Conservation (phyloP, 2,113 vertebrate species). For the Delphinapterus leucas region DNA sequence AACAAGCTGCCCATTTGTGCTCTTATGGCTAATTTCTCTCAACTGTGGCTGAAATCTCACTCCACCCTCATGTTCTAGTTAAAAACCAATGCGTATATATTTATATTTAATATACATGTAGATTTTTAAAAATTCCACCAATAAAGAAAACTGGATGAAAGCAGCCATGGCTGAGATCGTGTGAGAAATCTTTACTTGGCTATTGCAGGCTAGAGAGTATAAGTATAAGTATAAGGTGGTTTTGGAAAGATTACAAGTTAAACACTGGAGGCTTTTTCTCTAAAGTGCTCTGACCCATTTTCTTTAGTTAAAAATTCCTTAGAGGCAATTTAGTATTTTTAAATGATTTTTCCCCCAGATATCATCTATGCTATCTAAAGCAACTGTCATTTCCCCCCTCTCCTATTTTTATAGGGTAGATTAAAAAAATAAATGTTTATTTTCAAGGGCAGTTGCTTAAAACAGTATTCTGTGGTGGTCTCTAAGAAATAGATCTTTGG, state of each 20-base stretch:
- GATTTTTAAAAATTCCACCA: not conserved
- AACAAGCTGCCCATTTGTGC: not conserved
- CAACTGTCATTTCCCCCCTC: not conserved
- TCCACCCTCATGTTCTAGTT: not conserved
- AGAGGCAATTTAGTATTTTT: constrained; percentile 38
- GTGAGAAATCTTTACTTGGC: constrained; percentile 29
- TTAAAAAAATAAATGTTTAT: constrained; percentile 36
- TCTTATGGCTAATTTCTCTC: constrained; percentile 21
- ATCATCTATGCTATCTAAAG: not conserved
- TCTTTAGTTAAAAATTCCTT: constrained; percentile 51
- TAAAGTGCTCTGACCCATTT: constrained; percentile 5
- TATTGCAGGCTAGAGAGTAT: not conserved
- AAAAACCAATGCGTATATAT: not conserved
- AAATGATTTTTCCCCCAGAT: not conserved
- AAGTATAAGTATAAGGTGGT: not conserved
- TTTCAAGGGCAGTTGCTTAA: constrained; percentile 15
- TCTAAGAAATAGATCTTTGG: constrained; percentile 65
- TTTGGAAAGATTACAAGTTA: constrained; percentile 38
- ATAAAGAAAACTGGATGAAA: not conserved
- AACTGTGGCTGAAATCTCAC: not conserved
- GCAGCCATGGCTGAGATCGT: not conserved
- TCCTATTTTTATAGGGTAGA: not conserved
- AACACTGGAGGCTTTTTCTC: constrained; percentile 2
- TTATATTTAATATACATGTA: not conserved
- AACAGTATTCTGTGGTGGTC: not conserved